Evolutionary conservation across 2,113 vertebrate species (phyloP).

Genomic region (Prochilodus magdalenae): DNA sequence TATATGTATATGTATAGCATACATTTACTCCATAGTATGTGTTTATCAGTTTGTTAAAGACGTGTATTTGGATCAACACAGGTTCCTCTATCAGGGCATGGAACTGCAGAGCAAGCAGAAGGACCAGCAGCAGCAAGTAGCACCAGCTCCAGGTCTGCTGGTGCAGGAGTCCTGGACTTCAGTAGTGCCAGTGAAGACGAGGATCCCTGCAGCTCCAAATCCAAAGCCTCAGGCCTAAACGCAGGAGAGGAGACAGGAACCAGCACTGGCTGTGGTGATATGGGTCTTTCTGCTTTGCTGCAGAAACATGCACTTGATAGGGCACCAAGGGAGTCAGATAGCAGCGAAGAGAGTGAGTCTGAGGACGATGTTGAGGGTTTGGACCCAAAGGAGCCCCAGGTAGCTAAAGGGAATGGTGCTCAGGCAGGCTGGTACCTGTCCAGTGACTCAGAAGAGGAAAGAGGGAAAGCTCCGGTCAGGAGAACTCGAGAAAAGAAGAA

Average conservation of each 20-base stretch:
- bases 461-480: conserved; percentile 14
- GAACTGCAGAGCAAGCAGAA: background rate
- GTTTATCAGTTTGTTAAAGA: background rate
- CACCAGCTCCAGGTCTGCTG: conserved; percentile 20
- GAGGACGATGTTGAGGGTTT: background rate
- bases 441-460: conserved; percentile 56
- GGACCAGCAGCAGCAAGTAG: conserved; percentile 10
- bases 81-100: conserved; percentile 17
- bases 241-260: conserved; percentile 66
- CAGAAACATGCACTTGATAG: conserved; percentile 65
- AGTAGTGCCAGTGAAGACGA: conserved; percentile 89
- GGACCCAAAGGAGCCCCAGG: conserved; percentile 1
- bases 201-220: conserved; percentile 44
- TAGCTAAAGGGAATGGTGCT: conserved; percentile 27
- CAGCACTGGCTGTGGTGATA: background rate
- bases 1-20: no score
- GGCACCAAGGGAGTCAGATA: conserved; percentile 45
- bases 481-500: background rate
- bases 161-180: conserved; percentile 70
- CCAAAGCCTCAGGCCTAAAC: conserved; percentile 61
- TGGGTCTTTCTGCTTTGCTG: conserved; percentile 83
- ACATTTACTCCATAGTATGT: no score
- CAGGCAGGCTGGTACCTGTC: conserved; percentile 31
- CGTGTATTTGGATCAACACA: background rate
- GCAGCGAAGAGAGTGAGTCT: conserved; percentile 24